Evolutionary conservation across 2,113 vertebrate species (phyloP), one percentile per base, ranked within the genome.

Genomic region (Hippocampus mohnikei): DNA sequence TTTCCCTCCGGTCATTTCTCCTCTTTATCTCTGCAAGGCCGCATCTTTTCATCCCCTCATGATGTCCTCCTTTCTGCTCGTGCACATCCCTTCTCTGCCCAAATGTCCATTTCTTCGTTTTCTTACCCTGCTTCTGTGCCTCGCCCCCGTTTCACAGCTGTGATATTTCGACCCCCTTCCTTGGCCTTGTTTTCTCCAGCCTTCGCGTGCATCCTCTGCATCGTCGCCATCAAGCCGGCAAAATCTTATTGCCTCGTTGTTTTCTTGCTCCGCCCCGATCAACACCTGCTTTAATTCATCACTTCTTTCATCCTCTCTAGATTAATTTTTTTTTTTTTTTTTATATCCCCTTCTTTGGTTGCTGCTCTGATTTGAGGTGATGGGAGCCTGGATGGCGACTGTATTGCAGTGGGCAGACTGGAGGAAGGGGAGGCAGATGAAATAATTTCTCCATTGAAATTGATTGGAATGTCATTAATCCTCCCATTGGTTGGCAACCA

Each of bases 1-100:
- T 80, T 71, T 79, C 76, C 85, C 85, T 82, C 72, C 76, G 80
- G 83, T 66, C 79, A 85, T 86, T 71, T 86, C 71, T 67, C 63
- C 66, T 79, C 82, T 88, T 76, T 53, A 69, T 74, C 77, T 81
- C 61, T 37, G 56, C 40, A 71, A 71, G 75, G 64, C 42, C 1
- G 27, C 76, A 74, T 89, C 81, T 80, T 85, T 82, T 83, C 73
- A 82, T 79, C 75, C 76, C 21, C 62, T 80, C 74, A 37, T 79
- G 65, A 56, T 72, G 61, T 66, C 58, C 73, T 58, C 62, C 68
- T 69, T 72, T 75, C 66, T 72, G 42, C 2, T 55, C 8, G 42
- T 46, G 27, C 64, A 65, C 16, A 3, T 66, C 72, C 63, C 58
- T 75, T 67, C 71, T 68, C 58, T 18, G 56, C 66, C 59, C 40